Percentiles rank a stretch among this genome's conserved stretches.
These are phyloP conservation scores for Mythimna pallens DNA, from an alignment of 2,888 invertebrate genomes.

Conservation along the genomic window DNA sequence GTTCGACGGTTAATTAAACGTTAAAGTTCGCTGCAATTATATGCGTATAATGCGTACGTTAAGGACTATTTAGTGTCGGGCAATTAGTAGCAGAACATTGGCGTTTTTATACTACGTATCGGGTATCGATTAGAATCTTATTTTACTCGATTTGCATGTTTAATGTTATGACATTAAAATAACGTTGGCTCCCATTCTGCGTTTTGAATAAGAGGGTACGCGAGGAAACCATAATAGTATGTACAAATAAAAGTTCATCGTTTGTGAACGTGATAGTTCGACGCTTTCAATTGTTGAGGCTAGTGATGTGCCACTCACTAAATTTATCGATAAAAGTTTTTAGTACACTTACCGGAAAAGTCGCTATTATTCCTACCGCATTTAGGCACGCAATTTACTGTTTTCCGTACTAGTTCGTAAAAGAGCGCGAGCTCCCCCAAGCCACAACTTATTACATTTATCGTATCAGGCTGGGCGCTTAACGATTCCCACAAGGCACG, in stretches of 20 bases:
- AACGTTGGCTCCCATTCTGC: conserved; percentile 50
- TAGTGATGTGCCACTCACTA: conserved; percentile 15
- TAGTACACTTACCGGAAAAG: too few species aligned
- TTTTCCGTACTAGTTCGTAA: too few species aligned
- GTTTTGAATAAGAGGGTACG: conserved; percentile 45
- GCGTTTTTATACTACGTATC: conserved; percentile 47
- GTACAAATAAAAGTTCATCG: conserved; percentile 60
- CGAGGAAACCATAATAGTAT: conserved; percentile 43
- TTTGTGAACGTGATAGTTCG: conserved; percentile 61
- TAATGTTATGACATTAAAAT: conserved; percentile 63
- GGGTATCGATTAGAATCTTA: conserved; percentile 50
- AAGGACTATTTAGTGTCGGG: conserved; percentile 57
- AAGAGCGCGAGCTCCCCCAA: too few species aligned
- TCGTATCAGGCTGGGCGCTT: too few species aligned
- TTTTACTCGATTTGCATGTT: conserved; percentile 59
- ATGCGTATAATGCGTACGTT: conserved; percentile 47
- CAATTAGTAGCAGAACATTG: conserved; percentile 49
- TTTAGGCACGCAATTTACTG: too few species aligned
- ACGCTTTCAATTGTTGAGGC: conserved; percentile 47
- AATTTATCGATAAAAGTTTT: background rate
- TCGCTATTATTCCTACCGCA: too few species aligned
- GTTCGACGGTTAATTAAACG: conserved; percentile 53
- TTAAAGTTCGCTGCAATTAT: conserved; percentile 61
- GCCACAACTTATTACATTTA: too few species aligned
- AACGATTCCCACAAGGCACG: too few species aligned